A percentile compares a stretch with the other conserved stretches of the same genome.
Conservation (phyloP, 2,797 vertebrate genomes). For the Pseudochirops corinnae region DNA sequence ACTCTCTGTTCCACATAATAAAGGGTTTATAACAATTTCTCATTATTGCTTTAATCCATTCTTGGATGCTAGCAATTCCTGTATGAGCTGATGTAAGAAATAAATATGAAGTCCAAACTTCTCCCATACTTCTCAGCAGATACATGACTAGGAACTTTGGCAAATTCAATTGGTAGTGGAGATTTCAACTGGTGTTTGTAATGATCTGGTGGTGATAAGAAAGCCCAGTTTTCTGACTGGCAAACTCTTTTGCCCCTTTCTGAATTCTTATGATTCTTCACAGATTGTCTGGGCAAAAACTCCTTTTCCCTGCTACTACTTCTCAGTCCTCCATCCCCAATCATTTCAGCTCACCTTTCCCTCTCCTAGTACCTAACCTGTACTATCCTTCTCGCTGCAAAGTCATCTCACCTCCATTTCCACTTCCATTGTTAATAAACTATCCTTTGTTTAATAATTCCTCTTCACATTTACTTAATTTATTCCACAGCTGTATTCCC, state of each 20-base stretch:
- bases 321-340: background rate
- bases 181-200: background rate
- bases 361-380: background rate
- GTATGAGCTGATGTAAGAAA: background rate
- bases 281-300: background rate
- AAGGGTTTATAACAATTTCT: background rate
- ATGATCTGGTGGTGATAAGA: background rate
- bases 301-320: background rate
- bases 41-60: background rate
- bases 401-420: background rate
- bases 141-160: background rate
- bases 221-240: background rate
- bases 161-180: background rate
- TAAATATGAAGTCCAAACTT: background rate
- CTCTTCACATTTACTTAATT: background rate
- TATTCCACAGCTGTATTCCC: background rate
- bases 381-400: background rate
- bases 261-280: background rate
- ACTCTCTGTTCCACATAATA: background rate
- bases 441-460: background rate
- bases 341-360: background rate
- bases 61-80: background rate
- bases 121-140: background rate
- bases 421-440: background rate
- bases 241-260: background rate